These are phyloP conservation scores for Mastomys natalensis DNA, from an alignment of 2,113 vertebrate species.

Conservation along the genomic window DNA sequence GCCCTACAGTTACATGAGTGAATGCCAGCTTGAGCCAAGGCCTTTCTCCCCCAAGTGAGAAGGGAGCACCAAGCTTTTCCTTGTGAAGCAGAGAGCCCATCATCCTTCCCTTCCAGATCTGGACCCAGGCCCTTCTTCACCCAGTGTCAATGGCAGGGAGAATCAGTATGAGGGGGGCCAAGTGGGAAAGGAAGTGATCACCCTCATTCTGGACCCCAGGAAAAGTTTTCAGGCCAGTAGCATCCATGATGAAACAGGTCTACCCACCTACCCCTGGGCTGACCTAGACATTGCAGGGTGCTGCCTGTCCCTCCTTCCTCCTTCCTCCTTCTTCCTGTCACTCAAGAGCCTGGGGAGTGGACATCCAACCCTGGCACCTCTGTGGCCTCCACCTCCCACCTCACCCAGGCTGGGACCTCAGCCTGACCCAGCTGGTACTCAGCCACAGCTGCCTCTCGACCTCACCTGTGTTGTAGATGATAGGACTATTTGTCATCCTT, in stretches of 20 bases:
- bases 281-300: background rate
- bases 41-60: too few species aligned
- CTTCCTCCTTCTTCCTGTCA: background rate
- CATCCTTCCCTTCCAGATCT: background rate
- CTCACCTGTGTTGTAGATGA: conserved; percentile 14
- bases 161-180: background rate
- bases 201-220: background rate
- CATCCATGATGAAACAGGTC: background rate
- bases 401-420: background rate
- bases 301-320: background rate
- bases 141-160: background rate
- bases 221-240: rapidly evolving
- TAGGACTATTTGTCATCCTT: conserved; percentile 54
- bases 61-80: too few species aligned
- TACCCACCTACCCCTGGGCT: background rate
- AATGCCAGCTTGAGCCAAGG: background rate
- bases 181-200: background rate
- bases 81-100: background rate
- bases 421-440: conserved; percentile 36
- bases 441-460: background rate
- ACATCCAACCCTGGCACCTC: background rate
- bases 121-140: background rate
- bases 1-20: background rate
- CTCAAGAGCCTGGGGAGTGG: background rate
- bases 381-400: background rate